These are phyloP conservation scores for Eupelmus urozonus DNA, from an alignment of 2,888 invertebrate genomes.

Conservation along the genomic window DNA sequence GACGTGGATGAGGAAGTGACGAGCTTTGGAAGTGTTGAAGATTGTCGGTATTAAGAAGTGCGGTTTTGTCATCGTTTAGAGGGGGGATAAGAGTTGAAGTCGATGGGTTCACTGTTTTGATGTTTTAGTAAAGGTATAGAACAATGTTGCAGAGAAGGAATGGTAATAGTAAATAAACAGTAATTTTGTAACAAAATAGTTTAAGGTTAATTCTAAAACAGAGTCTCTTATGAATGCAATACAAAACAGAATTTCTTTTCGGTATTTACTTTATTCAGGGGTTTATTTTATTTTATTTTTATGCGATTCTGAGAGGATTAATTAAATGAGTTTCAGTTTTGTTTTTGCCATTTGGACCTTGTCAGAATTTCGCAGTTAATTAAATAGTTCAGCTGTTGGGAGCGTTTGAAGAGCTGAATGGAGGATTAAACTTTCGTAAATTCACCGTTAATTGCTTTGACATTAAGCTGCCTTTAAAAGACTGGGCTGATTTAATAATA, in stretches of 20 bases:
- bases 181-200: too few relatives aligned
- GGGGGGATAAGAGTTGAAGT: background rate
- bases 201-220: too few relatives aligned
- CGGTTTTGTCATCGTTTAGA: background rate
- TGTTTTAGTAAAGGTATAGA: too few relatives aligned
- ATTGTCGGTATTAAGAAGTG: background rate
- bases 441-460: conserved; percentile 5
- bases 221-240: too few relatives aligned
- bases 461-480: background rate
- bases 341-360: conserved; percentile 6
- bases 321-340: conserved; percentile 2
- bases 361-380: conserved; percentile 18
- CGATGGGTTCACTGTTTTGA: too few relatives aligned
- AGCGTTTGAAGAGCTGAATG: background rate
- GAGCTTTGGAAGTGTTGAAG: background rate
- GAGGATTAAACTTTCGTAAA: conserved; percentile 4
- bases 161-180: too few relatives aligned
- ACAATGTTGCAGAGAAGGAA: too few relatives aligned
- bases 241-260: too few relatives aligned
- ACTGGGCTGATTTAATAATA: background rate
- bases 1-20: too few relatives aligned
- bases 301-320: background rate
- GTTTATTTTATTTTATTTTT: background rate
- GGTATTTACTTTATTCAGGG: background rate
- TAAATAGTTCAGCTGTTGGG: background rate